Conservation (phyloP, 92 coral and sea anemone genomes). For the Heliopora coerulea region DNA sequence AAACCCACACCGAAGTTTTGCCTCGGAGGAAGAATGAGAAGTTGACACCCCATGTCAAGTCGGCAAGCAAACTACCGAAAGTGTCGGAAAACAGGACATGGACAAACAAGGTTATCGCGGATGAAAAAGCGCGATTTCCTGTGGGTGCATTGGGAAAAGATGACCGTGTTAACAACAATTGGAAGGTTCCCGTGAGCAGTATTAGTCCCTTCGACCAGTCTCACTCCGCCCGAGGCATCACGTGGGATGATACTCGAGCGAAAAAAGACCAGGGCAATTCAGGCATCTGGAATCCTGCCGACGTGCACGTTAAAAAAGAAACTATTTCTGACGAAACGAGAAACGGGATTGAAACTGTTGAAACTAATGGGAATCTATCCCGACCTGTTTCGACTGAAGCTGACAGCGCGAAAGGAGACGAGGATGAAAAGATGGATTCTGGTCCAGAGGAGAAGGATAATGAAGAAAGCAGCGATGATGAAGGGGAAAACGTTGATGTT, state of each 20-base stretch:
- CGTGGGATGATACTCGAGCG: constrained; percentile 18
- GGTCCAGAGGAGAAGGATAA: constrained; percentile 20
- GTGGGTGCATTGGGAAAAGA: constrained; percentile 2
- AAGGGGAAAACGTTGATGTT: constrained; percentile 34
- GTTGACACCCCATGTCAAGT: background rate
- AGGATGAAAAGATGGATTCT: background rate
- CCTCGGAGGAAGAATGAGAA: background rate
- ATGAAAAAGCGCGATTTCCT: background rate
- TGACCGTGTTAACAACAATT: constrained; percentile 22
- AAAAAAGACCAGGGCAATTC: background rate
- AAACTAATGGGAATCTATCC: background rate
- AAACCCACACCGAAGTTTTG: background rate
- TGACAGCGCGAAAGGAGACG: background rate
- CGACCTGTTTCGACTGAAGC: background rate
- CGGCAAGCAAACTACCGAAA: constrained; percentile 5
- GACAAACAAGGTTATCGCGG: background rate
- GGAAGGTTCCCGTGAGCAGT: constrained; percentile 15
- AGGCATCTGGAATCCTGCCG: constrained; percentile 40
- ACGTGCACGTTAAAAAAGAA: constrained; percentile 38
- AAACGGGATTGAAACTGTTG: background rate
- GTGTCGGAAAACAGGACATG: constrained; percentile 28
- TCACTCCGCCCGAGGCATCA: background rate
- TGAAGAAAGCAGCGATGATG: constrained; percentile 22
- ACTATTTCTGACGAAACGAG: background rate
- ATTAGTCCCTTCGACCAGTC: background rate